Conservation (phyloP, 2,113 vertebrate genomes). For the Mesembrinibis cayennensis region DNA sequence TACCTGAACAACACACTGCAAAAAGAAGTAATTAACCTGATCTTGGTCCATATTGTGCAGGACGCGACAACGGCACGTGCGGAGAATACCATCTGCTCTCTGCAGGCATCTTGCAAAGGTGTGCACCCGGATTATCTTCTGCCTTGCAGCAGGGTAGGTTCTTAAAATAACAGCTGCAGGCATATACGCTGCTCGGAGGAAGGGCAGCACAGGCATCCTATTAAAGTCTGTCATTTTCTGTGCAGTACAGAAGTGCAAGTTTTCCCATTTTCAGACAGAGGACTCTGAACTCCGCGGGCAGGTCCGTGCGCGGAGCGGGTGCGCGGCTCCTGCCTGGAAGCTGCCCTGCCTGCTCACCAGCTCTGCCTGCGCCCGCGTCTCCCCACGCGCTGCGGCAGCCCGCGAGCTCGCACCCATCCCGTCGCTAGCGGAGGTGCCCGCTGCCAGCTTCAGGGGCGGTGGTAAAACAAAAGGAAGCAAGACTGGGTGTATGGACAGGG, state of each 20-base stretch:
- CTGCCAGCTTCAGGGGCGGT: neutral
- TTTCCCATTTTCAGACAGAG: neutral
- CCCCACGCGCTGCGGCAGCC: neutral
- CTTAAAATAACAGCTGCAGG: neutral
- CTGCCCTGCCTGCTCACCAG: neutral
- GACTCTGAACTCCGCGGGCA: neutral
- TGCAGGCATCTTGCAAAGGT: neutral
- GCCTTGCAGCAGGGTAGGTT: neutral
- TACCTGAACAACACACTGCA: neutral
- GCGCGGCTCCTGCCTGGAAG: neutral
- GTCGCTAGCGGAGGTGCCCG: neutral
- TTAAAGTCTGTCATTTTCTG: neutral
- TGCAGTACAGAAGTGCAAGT: neutral
- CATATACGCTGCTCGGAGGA: neutral
- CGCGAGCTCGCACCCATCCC: neutral
- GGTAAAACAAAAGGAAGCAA: neutral
- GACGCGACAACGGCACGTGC: neutral
- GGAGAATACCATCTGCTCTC: neutral
- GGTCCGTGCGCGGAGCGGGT: neutral
- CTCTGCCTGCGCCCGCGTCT: neutral
- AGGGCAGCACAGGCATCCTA: neutral
- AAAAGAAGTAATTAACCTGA: neutral
- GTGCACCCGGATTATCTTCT: neutral
- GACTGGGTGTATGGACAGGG: neutral
- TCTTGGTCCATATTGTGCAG: neutral